Base-by-base conservation (phyloP, 2,797 vertebrate genomes). In the Poecilia picta region DNA sequence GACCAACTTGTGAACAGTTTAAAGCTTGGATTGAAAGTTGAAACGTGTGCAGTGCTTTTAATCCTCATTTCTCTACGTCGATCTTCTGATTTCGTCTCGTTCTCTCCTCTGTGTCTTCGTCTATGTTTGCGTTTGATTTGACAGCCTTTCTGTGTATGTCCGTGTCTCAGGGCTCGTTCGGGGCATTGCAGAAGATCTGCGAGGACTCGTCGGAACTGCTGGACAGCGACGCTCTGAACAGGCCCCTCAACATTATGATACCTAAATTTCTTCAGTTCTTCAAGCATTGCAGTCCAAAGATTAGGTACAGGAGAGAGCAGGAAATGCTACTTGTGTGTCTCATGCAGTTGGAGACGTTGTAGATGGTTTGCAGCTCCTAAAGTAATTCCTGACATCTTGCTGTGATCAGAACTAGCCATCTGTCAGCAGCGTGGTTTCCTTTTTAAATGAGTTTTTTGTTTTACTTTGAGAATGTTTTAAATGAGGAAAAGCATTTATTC, bases 191-290 rank as follows among this genome's bases (percentile, higher is more conserved):
- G 93, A 99, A 98, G 88, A 98, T 98, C 92, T 99, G 98, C 0
- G 98, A 99, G 90, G 98, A 98, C 81, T 99, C 98, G 0, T 98
- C 97, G 0, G 98, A 99, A 94, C 96, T 99, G 75, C 93, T 99
- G 88, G 98, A 99, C 91, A 99, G 97, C 0, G 98, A 98, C 1
- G 97, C 97, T 23, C 96, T 99, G 80, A 98, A 98, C 90, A 94
- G 97, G 18, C 98, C 98, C 1, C 97, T 99, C 49, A 98, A 98
- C 91, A 93, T 98, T 89, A 98, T 99, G 98, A 99, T 99, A 77
- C 98, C 98, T 20, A 99, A 99, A 77, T 98, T 99, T 89, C 95
- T 99, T 71, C 98, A 99, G 93, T 98, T 98, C 89, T 99, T 99
- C 90, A 98, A 98, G 89, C 98, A 99, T 88, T 98, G 97, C 94